Conservation (phyloP, 1,140 invertebrate species). For the Diplogasteroides magnus region DNA sequence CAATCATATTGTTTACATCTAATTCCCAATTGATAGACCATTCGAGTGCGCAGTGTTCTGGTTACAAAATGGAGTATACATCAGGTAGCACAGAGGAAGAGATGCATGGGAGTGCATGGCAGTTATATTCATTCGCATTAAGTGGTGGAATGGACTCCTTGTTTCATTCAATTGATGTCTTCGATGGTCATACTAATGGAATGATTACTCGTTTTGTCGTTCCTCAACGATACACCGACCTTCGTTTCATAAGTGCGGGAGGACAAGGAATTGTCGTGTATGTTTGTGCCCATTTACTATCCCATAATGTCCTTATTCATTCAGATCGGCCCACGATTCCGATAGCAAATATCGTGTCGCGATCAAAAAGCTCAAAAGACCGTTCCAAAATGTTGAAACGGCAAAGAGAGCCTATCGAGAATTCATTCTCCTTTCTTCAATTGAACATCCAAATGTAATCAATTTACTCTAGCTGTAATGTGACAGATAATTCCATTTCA, state of each 20-base stretch:
- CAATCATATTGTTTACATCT: too few relatives aligned
- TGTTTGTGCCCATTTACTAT: not conserved
- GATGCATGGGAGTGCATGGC: too few relatives aligned
- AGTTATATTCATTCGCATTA: too few relatives aligned
- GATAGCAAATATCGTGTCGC: conserved; percentile 14
- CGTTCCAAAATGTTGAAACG: conserved; percentile 19
- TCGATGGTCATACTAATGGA: too few relatives aligned
- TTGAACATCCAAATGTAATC: conserved; percentile 24
- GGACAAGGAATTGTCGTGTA: conserved; percentile 27
- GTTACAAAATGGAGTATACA: too few relatives aligned
- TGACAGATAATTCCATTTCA: too few relatives aligned
- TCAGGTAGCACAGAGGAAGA: too few relatives aligned
- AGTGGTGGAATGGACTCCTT: too few relatives aligned
- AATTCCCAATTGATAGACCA: too few relatives aligned
- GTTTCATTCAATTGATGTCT: too few relatives aligned
- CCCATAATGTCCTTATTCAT: conserved; percentile 5
- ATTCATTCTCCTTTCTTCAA: conserved; percentile 19
- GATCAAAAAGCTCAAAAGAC: conserved; percentile 25
- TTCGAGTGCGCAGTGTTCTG: too few relatives aligned
- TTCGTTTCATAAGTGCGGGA: conserved; percentile 22
- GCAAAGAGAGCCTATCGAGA: conserved; percentile 26
- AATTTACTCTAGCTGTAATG: too few relatives aligned
- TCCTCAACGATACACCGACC: conserved; percentile 17
- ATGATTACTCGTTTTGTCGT: conserved; percentile 18
- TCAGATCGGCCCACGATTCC: conserved; percentile 16